Base-by-base conservation (phyloP, 2,888 invertebrate species). In the Temnothorax unifasciatus region DNA sequence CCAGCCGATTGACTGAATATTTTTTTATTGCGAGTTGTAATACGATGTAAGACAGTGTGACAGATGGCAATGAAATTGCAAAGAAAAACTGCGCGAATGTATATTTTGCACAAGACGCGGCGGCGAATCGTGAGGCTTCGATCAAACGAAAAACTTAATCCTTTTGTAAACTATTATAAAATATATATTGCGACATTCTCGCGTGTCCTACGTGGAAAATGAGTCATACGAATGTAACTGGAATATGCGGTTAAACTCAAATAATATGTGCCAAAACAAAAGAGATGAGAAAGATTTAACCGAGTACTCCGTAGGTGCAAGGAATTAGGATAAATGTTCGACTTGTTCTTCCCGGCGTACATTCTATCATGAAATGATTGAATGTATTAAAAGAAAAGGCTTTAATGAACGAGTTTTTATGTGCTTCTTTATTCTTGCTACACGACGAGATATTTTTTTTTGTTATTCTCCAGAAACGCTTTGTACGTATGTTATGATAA, bases 1-100 rank as follows among this genome's bases (percentile, higher is more conserved):
- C 88, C 91, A 92, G 92, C 89, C 91, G 91, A 94, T 93, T 88
- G 94, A 94, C 94, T 94, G 93, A 94, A 92, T 93, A 94, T 94
- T 94, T 94, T 94, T 94, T 90, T 92, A 93, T 91, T 71, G 47
- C 86, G 89, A 68, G 91, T 89, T 91, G 85, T 89, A 88, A 89
- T 90, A 85, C 82, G 85, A 86, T 34, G 34, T 86, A 88, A 89
- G 64, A 85, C 52, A 25, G 68, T 57, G 57, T 3, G 38, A 82
- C 59, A 63, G 25, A 59, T 34, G 54, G 25, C 64, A 54, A 63
- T 64, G 64, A 54, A 66, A 64, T 74, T 71, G 63, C 47, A 52
- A 47, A 29, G 13, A 15, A 9, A 21, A 76, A 77, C 21, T 38
- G 66, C 82, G 66, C 66, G 61, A 68, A 83, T 76, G 47, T 76